Evolutionary conservation across 2,797 vertebrate species (phyloP).

Genomic region (Eleutherodactylus coqui): DNA sequence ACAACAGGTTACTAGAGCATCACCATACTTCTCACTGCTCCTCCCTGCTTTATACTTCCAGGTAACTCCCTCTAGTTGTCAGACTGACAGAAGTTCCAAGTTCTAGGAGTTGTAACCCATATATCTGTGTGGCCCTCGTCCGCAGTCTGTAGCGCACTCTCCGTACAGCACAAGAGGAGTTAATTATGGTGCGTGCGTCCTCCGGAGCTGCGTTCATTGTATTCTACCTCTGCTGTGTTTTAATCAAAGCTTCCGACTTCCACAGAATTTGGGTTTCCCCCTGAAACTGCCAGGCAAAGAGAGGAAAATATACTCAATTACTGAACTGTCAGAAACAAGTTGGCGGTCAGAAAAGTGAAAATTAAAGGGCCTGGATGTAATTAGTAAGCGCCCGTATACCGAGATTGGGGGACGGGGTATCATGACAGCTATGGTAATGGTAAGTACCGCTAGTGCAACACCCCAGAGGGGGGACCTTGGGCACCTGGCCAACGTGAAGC

Average conservation of each 20-base stretch:
- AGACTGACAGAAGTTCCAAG: too few relatives aligned
- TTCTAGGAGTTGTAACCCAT: background rate
- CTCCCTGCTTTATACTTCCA: background rate
- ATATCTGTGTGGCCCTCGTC: background rate
- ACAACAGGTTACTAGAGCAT: too few relatives aligned
- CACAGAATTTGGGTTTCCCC: conserved; percentile 23
- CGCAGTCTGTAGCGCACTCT: background rate
- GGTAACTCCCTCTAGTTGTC: background rate
- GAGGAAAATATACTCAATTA: conserved; percentile 42
- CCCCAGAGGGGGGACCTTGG: too few relatives aligned
- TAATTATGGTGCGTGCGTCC: background rate
- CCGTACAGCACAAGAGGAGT: background rate
- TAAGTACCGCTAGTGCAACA: too few relatives aligned
- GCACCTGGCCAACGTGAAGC: too few relatives aligned
- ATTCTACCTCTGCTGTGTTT: conserved; percentile 28
- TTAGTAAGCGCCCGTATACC: background rate
- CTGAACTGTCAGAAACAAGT: conserved; percentile 37
- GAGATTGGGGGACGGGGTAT: background rate
- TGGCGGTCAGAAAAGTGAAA: background rate
- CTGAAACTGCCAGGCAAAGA: conserved; percentile 6
- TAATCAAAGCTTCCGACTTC: conserved; percentile 48
- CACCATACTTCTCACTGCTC: background rate
- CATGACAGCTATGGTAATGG: background rate
- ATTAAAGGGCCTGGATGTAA: background rate
- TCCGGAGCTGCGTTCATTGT: background rate